phyloP scores from a whole-genome alignment of 2,797 vertebrate species.

The Alectoris magna region DNA sequence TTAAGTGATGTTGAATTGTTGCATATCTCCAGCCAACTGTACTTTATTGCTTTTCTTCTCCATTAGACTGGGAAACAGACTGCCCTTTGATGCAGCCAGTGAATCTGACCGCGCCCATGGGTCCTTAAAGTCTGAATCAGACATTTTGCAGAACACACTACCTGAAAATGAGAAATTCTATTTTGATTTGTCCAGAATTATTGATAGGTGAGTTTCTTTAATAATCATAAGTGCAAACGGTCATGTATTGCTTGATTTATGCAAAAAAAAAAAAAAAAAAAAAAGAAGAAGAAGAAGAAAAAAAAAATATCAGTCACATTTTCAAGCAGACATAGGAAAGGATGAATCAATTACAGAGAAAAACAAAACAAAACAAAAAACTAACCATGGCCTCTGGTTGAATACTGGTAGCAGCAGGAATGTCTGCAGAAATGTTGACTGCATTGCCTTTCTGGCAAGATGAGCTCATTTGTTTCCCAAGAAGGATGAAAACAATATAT shows the following conservation, averaged over 20 bases:
- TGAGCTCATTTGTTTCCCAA: background rate
- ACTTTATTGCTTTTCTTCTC: background rate
- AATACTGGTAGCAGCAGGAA: background rate
- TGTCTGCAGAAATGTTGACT: background rate
- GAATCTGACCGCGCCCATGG: conserved; percentile 75
- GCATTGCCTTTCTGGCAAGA: background rate
- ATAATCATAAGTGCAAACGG: background rate
- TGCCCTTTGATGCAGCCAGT: conserved; percentile 77
- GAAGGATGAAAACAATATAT: background rate
- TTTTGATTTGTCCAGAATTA: conserved; percentile 77
- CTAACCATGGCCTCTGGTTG: background rate
- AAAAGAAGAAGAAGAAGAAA: no score
- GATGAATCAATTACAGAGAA: background rate
- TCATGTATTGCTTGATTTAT: background rate
- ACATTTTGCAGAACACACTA: conserved; percentile 77
- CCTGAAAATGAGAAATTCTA: conserved; percentile 82
- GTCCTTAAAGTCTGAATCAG: conserved; percentile 77
- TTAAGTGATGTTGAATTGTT: background rate
- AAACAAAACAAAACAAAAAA: background rate
- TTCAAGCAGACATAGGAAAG: background rate
- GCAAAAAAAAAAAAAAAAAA: no score
- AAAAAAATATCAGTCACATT: background rate
- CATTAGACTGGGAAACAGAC: conserved; percentile 77
- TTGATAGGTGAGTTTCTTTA: conserved; percentile 77
- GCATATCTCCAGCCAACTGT: background rate